Conservation (phyloP, 2,888 invertebrate genomes). For the Nezara viridula region DNA sequence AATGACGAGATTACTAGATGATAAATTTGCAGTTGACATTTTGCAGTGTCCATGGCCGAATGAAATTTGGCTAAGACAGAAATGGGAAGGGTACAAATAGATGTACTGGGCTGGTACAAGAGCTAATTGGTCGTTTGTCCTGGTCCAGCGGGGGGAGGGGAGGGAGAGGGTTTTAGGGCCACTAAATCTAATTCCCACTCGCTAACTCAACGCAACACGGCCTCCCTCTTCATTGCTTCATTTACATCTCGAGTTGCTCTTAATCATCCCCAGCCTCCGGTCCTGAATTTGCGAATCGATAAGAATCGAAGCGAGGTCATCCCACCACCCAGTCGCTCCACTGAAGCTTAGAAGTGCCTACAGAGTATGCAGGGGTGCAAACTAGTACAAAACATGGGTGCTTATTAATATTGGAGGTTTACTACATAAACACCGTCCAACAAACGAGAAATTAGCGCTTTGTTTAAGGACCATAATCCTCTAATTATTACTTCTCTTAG, state of each 20-base stretch:
- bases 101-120: background rate
- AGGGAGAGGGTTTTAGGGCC: background rate
- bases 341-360: too few relatives aligned
- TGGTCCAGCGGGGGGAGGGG: background rate
- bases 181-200: constrained; percentile 41
- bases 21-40: background rate
- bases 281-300: background rate
- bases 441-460: too few relatives aligned
- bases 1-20: background rate
- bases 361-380: too few relatives aligned
- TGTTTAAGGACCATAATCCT: too few relatives aligned
- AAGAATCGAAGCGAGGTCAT: background rate
- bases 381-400: too few relatives aligned
- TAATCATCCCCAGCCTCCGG: background rate
- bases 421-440: too few relatives aligned
- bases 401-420: too few relatives aligned
- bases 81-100: background rate
- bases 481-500: too few relatives aligned
- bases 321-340: background rate
- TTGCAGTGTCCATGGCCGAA: background rate
- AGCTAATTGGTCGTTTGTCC: constrained; percentile 36
- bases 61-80: background rate
- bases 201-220: background rate
- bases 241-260: background rate
- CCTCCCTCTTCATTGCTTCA: constrained; percentile 15